Evolutionary conservation across 2,797 vertebrate genomes (phyloP).

Genomic region (Platyrinchus mystaceus): DNA sequence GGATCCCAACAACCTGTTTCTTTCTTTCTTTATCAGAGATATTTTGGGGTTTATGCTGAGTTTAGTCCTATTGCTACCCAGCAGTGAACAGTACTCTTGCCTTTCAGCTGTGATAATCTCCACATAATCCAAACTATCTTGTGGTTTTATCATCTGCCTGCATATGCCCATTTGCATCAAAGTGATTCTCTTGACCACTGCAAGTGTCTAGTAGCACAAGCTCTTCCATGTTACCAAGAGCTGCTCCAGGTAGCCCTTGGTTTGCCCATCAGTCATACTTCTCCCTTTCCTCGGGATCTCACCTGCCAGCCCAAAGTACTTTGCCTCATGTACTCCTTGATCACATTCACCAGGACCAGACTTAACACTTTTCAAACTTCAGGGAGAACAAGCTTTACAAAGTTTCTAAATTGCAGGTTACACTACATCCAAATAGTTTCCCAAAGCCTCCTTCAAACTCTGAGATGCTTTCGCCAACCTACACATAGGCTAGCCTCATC

Average conservation of each 20-base stretch:
- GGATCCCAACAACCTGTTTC: not conserved
- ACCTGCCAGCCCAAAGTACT: not conserved
- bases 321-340: rapidly evolving
- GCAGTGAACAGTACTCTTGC: not conserved
- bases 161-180: not conserved
- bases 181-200: not conserved
- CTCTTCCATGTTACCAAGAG: not conserved
- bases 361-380: not conserved
- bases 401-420: not conserved
- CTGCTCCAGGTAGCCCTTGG: not conserved
- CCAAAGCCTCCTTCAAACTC: not conserved
- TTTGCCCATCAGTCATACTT: not conserved
- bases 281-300: not conserved
- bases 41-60: not conserved
- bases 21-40: not conserved
- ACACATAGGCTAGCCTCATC: not conserved
- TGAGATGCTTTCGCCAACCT: not conserved
- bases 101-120: not conserved
- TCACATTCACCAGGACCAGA: not conserved
- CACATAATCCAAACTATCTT: not conserved
- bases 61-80: not conserved
- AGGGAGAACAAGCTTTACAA: not conserved
- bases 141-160: constrained; percentile 17
- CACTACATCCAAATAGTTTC: not conserved
- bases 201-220: not conserved